Evolutionary conservation across 2,888 invertebrate genomes (phyloP), one percentile per base, ranked within the genome.

Genomic region (Hemicrepidius hirtus): DNA sequence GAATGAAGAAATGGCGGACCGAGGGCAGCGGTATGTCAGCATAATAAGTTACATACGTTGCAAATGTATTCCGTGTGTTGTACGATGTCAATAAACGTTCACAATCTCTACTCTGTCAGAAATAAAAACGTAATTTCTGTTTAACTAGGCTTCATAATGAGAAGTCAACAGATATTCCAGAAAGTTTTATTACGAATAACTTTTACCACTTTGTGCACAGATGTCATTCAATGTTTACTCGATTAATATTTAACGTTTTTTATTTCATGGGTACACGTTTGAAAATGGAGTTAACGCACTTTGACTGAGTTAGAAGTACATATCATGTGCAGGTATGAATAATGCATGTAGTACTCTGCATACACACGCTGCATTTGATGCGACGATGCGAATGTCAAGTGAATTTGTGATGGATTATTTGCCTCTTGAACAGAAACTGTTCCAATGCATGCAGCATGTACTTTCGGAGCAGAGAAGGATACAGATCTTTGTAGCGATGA

Each of bases 391-490:
- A 72, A 72, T 72, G 75, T 72, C 75, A 75, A 75, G 72, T 72
- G 75, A 75, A 74, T 75, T 75, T 75, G 68, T 72, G 75, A 75
- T 75, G 72, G 75, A 72, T 69, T 75, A 68, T 72, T 75, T 67
- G 70, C 70, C 63, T 71, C 67, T 70, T 62, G 41, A 62, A 53
- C 24, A 55, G 74, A 63, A 69, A 53, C 69, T 55, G 63, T 69
- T 63, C 35, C 32, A 37, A 53, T 62, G 69, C 53, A 41, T 65
- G 64, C 50, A 40, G 53, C 53, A 60, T 60, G 24, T 60, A 37
- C 18, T 20, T 37, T 13, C 41, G 9, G 41, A 13, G 21, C 9
- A 20, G 20, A 21, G 21, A n/a, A 18, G 24, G n/a, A 50, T 12
- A 28, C 13, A 55, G 55, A 55, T 13, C 28, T 28, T 32, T 4